Evolutionary conservation across 2,888 invertebrate genomes (phyloP).

Genomic region (Mythimna vitellina): DNA sequence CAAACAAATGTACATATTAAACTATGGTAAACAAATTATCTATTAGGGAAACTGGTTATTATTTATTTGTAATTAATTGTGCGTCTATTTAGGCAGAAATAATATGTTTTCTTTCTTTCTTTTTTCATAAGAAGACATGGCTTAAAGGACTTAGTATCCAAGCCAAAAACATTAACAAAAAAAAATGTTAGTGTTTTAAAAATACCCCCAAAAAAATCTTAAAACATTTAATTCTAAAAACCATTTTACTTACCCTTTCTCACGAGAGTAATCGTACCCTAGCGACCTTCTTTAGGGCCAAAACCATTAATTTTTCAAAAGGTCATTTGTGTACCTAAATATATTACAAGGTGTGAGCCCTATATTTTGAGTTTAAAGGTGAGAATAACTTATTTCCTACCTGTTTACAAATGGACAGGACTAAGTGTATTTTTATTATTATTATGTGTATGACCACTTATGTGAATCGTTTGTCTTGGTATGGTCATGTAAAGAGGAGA

Average conservation of each 20-base stretch:
- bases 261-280: background rate
- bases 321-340: constrained; percentile 16
- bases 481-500: no score
- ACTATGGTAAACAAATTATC: no score
- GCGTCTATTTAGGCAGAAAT: no score
- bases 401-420: background rate
- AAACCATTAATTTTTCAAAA: constrained; percentile 35
- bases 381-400: background rate
- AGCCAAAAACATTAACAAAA: background rate
- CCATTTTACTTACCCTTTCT: background rate
- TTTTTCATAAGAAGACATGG: no score
- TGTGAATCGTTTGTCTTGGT: no score
- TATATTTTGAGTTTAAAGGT: background rate
- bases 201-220: background rate
- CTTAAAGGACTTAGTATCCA: no score
- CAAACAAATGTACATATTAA: no score
- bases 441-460: no score
- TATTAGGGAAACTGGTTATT: no score
- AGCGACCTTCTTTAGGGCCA: background rate
- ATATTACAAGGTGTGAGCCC: constrained; percentile 24
- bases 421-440: no score
- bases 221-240: background rate
- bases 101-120: no score
- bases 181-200: background rate
- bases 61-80: no score